phyloP scores from a whole-genome alignment of 2,797 vertebrate species.

The Hipposideros larvatus region DNA sequence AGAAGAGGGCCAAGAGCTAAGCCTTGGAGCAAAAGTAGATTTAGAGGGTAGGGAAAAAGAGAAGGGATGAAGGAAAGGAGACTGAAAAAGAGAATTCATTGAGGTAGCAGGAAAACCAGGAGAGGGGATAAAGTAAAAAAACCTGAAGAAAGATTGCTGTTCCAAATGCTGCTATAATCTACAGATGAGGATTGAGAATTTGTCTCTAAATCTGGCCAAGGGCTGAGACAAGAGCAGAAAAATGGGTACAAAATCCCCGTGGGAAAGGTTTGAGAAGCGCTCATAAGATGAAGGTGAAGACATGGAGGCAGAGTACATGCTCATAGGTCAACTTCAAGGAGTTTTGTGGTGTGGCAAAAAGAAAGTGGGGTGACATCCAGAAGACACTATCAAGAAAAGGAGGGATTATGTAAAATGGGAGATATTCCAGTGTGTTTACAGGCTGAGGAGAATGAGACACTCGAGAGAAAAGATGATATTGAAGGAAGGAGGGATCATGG shows the following conservation, averaged over 20 bases:
- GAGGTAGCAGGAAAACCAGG: neutral
- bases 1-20: neutral
- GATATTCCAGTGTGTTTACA: neutral
- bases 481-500: fast-evolving
- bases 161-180: neutral
- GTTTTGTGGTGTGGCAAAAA: neutral
- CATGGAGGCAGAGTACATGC: fast-evolving
- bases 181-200: neutral
- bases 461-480: neutral
- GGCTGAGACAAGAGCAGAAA: neutral
- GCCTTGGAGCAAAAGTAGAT: neutral
- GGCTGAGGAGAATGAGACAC: neutral
- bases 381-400: neutral
- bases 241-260: neutral
- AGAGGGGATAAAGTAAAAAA: neutral
- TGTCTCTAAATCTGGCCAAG: neutral
- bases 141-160: neutral
- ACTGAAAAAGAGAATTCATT: neutral
- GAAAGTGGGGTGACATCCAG: neutral
- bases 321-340: neutral
- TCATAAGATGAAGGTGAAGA: neutral
- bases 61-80: neutral
- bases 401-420: neutral
- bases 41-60: neutral
- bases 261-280: neutral